Evolutionary conservation across 2,888 invertebrate species (phyloP), one percentile per base, ranked within the genome.

Genomic region (Chaitophorus viminalis): DNA sequence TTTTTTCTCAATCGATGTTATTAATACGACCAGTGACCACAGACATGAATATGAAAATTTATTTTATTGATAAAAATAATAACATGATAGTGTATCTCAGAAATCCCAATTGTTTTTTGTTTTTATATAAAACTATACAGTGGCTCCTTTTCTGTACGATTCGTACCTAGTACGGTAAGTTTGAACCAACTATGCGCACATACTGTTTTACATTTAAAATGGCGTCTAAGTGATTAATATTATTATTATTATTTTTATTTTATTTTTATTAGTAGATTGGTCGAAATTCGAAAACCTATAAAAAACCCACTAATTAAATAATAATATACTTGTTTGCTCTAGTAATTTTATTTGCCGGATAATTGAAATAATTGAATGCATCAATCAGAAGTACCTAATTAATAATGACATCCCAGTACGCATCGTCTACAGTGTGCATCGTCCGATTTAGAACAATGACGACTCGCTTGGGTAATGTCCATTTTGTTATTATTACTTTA

Each of bases 171-270:
- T 31, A 68, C 84, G 68, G 2, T 77, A 76, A 33, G 46, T 68
- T 85, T 68, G 1, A 33, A 17, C 18, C 76, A 18, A 4, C 1
- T 9, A 77, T 77, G 18, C 46, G 65, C n/a, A n/a, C 25, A 21
- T 21, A 81, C 87, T 87, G 87, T n/a, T 52, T 79, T 46, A 18
- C 46, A 81, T 87, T 87, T 74, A 79, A 87, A 87, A 87, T 87
- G 87, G 87, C 87, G 87, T 87, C 87, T 52, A 74, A 87, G 87
- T 87, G 87, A 87, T 87, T 87, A 87, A 87, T 87, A 74, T 87
- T 87, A 81, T 87, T 87, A 79, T 81, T 72, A 36, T 52, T 78
- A 54, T 39, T 75, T n/a, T 75, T 75, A 25, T 52, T 29, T 52
- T 76, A 52, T 52, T 76, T 39, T 75, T 75, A 39, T 75, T 75